These are phyloP conservation scores for Asteroscopus sphinx DNA, from an alignment of 2,888 invertebrate genomes.

Conservation along the genomic window DNA sequence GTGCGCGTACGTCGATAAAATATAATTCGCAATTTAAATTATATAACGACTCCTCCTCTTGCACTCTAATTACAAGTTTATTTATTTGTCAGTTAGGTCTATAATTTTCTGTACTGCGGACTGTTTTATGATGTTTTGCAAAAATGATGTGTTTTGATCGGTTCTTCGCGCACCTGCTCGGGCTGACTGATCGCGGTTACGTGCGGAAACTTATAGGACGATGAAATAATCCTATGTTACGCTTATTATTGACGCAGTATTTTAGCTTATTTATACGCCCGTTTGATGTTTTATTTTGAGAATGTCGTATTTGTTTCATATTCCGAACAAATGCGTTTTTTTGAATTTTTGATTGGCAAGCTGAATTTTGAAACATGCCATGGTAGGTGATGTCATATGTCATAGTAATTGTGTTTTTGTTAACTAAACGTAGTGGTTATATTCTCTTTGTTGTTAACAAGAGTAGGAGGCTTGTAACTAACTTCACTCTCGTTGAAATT, in stretches of 20 bases:
- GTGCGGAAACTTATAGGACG: slow-evolving; percentile 67
- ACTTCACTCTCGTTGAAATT: neutral
- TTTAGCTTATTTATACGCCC: slow-evolving; percentile 35
- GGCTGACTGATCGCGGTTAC: slow-evolving; percentile 74
- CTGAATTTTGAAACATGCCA: slow-evolving; percentile 12
- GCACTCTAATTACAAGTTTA: slow-evolving; percentile 24
- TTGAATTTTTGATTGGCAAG: slow-evolving; percentile 28
- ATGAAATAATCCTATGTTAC: slow-evolving; percentile 62
- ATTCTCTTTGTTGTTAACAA: slow-evolving; percentile 25
- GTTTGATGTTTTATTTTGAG: slow-evolving; percentile 35
- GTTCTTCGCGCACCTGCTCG: slow-evolving; percentile 73
- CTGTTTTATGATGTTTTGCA: slow-evolving; percentile 51
- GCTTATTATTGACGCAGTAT: slow-evolving; percentile 50
- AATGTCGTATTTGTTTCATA: slow-evolving; percentile 44
- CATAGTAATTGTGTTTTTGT: too few species aligned
- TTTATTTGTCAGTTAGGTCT: slow-evolving; percentile 7
- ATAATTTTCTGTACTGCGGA: slow-evolving; percentile 10
- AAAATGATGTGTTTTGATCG: slow-evolving; percentile 54
- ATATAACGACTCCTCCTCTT: slow-evolving; percentile 20
- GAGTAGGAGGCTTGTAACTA: slow-evolving; percentile 4
- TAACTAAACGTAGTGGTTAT: too few species aligned
- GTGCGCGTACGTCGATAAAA: slow-evolving; percentile 68
- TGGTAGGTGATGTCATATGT: slow-evolving; percentile 15
- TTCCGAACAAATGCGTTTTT: slow-evolving; percentile 33
- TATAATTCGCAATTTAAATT: slow-evolving; percentile 55